Evolutionary conservation across 2,888 invertebrate species (phyloP).

Genomic region (Coelinius sp.): DNA sequence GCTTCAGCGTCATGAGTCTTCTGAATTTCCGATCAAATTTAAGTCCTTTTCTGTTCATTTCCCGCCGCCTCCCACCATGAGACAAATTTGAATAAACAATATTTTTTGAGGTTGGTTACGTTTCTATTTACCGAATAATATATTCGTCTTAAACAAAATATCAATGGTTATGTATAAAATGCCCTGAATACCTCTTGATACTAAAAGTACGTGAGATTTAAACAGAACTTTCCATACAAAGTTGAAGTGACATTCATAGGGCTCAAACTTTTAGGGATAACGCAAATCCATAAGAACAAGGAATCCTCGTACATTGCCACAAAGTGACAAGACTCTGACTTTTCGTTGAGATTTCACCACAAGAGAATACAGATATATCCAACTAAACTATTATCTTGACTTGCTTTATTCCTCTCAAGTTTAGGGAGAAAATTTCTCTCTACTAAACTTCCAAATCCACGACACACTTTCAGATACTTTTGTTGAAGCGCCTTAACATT

Average conservation of each 20-base stretch:
- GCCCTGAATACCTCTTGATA: background rate
- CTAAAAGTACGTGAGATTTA: background rate
- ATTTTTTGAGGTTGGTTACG: too few species aligned
- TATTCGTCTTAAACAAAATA: too few species aligned
- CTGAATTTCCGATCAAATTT: too few species aligned
- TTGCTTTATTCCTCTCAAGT: constrained; percentile 10
- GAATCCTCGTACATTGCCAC: background rate
- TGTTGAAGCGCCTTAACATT: background rate
- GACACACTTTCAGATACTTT: constrained; percentile 16
- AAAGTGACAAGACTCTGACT: constrained; percentile 26
- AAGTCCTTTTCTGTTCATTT: too few species aligned
- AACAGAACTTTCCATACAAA: background rate
- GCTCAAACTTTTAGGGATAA: background rate
- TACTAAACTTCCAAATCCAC: constrained; percentile 23
- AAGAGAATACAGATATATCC: constrained; percentile 4
- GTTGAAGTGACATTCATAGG: background rate
- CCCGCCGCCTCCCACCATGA: too few species aligned
- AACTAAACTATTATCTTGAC: constrained; percentile 31
- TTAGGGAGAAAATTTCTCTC: constrained; percentile 7
- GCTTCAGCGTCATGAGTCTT: too few species aligned
- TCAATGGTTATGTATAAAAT: too few species aligned
- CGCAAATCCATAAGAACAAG: constrained; percentile 29
- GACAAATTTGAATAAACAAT: too few species aligned
- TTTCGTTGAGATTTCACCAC: constrained; percentile 26
- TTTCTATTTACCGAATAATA: too few species aligned